phyloP scores from a whole-genome alignment of 1,140 invertebrate species.

The Drosophila pruinosa region DNA sequence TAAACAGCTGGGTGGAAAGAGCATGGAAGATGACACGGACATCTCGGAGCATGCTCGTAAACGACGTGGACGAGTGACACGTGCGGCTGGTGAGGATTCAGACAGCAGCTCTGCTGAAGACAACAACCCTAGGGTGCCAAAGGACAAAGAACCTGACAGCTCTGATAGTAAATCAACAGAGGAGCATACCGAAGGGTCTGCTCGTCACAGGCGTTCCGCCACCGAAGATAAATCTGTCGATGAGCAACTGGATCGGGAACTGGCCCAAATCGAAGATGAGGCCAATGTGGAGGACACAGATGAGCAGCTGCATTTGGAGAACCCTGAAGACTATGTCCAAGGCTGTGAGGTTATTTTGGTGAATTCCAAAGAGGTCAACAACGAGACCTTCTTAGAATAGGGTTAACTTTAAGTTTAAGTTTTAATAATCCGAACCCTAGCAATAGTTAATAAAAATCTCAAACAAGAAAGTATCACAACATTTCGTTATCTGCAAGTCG shows the following conservation, averaged over 20 bases:
- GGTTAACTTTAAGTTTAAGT: slow-evolving; percentile 2
- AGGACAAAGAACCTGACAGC: neutral
- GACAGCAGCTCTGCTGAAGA: neutral
- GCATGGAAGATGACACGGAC: neutral
- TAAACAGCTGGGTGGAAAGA: neutral
- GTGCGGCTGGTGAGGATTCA: neutral
- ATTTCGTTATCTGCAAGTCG: neutral
- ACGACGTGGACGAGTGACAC: too few relatives aligned
- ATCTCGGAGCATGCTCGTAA: neutral
- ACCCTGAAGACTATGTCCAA: slow-evolving; percentile 63
- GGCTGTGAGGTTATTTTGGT: slow-evolving; percentile 64
- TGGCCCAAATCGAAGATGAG: slow-evolving; percentile 3
- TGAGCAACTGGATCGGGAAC: neutral
- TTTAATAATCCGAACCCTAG: slow-evolving; percentile 11
- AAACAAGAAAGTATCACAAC: slow-evolving; percentile 1
- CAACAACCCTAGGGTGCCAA: neutral
- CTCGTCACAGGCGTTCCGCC: neutral
- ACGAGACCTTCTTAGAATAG: slow-evolving; percentile 57
- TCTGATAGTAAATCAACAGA: neutral
- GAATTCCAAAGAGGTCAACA: slow-evolving; percentile 61
- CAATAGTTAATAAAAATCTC: slow-evolving; percentile 30
- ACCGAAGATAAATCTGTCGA: neutral
- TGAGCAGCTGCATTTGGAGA: neutral
- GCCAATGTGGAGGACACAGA: neutral
- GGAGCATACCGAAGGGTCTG: neutral